Evolutionary conservation across 2,888 invertebrate species (phyloP).

Genomic region (Drosophila mayaguana): DNA sequence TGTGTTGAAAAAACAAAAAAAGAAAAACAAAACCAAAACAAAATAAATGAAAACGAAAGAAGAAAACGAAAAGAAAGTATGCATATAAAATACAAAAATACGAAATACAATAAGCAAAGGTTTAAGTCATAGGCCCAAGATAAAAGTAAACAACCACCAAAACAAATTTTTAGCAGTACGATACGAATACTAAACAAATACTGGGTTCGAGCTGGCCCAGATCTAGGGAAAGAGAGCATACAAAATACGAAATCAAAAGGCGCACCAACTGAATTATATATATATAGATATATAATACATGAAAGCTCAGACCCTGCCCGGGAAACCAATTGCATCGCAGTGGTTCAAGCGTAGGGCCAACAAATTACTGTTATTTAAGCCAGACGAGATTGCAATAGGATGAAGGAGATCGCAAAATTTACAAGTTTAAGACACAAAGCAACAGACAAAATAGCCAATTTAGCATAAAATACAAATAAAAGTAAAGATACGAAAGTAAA

Average conservation of each 20-base stretch:
- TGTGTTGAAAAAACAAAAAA: conserved; percentile 32
- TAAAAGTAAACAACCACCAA: conserved; percentile 68
- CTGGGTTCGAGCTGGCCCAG: conserved; percentile 25
- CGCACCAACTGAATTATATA: conserved; percentile 7
- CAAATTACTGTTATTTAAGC: conserved; percentile 66
- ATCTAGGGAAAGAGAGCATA: conserved; percentile 11
- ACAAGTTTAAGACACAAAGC: conserved; percentile 73
- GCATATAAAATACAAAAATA: conserved; percentile 32
- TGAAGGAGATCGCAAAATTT: conserved; percentile 40
- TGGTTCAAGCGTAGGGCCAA: conserved; percentile 37
- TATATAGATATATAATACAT: conserved; percentile 15
- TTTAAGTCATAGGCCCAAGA: conserved; percentile 78
- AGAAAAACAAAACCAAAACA: too few species aligned
- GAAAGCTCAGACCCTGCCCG: conserved; percentile 28
- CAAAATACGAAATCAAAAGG: conserved; percentile 42
- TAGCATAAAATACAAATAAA: conserved; percentile 68
- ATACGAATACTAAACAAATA: conserved; percentile 35
- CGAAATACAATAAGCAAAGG: conserved; percentile 73
- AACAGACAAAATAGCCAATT: conserved; percentile 78
- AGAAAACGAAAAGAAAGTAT: conserved; percentile 24
- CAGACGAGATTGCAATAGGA: conserved; percentile 37
- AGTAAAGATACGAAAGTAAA: conserved; percentile 32
- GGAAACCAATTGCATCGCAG: conserved; percentile 25
- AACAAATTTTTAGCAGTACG: conserved; percentile 66
- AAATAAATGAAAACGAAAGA: neutral